Evolutionary conservation across 2,113 vertebrate species (phyloP), one percentile per base, ranked within the genome.

Genomic region (Parus major): DNA sequence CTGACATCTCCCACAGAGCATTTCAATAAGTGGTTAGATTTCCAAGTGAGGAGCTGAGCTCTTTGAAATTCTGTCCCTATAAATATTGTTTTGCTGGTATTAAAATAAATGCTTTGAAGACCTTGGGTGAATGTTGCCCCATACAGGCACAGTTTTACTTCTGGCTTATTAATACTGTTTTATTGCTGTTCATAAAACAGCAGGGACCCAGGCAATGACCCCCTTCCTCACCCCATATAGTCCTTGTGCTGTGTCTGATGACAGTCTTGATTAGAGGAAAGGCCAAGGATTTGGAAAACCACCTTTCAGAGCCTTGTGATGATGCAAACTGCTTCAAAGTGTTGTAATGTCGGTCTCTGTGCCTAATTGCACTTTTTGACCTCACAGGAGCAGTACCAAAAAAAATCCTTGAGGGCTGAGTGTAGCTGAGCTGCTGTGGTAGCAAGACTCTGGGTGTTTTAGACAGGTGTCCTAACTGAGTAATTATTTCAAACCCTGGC

Each of bases 1-100:
- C 82, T 81, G 79, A 73, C 89, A 52, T 88, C 52, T 92, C 82
- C 92, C 83, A 29, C 41, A 52, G 79, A 85, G 79, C 52, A 31
- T 80, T 83, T 86, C 91, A 94, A 36, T 77, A 80, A 66, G 71
- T 46, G 71, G 92, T 83, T 91, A 90, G 68, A 64, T 90, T 90
- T 93, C 52, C 79, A 60, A 90, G 90, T 60, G 88, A 81, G 79
- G 80, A 94, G 31, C 88, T 78, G 90, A 93, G 71, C 35, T 77
- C 75, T 86, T 88, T 90, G 90, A 82, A 96, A 88, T 81, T 88
- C 56, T 93, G 31, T n/a, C 68, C 60, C 64, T 88, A 23, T 73
- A 90, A 88, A 70, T 93, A 79, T 25, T 75, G 73, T 87, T 88
- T 31, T 18, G 29, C 75, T 82, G 47, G 39, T 66, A 73, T 93